A percentile compares a stretch with the other conserved stretches of the same genome.
Conservation (phyloP, 2,888 invertebrate genomes). For the Athetis lepigone region DNA sequence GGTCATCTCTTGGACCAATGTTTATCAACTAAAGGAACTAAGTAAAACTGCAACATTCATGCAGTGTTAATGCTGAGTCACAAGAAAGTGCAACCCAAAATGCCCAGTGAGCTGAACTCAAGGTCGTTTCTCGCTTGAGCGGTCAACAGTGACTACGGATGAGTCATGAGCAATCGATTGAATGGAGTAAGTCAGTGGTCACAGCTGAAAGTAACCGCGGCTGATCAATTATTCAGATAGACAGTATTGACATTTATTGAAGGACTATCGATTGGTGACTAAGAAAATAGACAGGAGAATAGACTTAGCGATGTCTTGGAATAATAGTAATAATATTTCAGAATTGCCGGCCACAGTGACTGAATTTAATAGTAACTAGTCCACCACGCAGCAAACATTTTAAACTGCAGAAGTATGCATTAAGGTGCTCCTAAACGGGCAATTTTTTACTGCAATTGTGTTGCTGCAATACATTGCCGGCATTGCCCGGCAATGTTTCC, state of each 20-base stretch:
- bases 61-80: background rate
- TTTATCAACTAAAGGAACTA: no score
- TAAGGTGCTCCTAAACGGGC: no score
- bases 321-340: background rate
- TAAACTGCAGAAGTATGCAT: background rate
- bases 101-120: slow-evolving; percentile 22
- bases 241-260: slow-evolving; percentile 13
- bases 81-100: slow-evolving; percentile 23
- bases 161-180: slow-evolving; percentile 50
- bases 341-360: background rate
- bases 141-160: slow-evolving; percentile 30
- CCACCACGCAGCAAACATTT: background rate
- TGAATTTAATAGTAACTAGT: background rate
- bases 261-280: slow-evolving; percentile 34
- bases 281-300: background rate
- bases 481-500: no score
- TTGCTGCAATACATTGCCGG: no score
- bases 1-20: no score
- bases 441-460: no score
- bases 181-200: slow-evolving; percentile 1
- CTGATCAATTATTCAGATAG: slow-evolving; percentile 43
- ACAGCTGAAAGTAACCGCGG: slow-evolving; percentile 31
- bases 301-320: background rate
- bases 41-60: slow-evolving; percentile 2
- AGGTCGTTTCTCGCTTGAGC: slow-evolving; percentile 37